phyloP scores from a whole-genome alignment of 2,888 invertebrate species.

The Argyra leucocephala region DNA sequence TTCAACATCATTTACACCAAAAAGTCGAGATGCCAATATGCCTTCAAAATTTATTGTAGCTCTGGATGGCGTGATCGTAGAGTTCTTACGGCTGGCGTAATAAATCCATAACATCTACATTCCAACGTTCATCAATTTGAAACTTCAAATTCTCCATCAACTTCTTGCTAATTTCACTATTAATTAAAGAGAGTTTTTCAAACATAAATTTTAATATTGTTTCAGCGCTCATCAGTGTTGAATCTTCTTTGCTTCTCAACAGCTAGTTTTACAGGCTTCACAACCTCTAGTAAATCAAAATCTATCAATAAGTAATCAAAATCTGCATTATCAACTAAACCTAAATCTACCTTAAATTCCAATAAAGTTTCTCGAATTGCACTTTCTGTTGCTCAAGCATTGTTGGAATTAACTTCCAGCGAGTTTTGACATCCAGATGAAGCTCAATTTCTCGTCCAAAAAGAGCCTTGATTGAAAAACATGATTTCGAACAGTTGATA shows the following conservation, averaged over 20 bases:
- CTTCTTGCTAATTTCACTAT: background rate
- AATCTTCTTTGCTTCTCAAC: conserved; percentile 8
- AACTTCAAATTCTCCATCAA: conserved; percentile 7
- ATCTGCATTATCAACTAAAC: background rate
- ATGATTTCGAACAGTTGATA: conserved; percentile 10
- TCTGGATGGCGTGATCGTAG: background rate
- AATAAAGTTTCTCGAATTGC: conserved; percentile 7
- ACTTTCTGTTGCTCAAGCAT: conserved; percentile 10
- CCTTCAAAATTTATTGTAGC: conserved; percentile 1
- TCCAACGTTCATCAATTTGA: conserved; percentile 12
- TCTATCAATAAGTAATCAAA: too few relatives aligned
- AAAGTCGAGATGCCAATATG: conserved; percentile 1
- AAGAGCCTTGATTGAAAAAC: conserved; percentile 10
- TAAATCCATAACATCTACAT: conserved; percentile 2
- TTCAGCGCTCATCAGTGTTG: conserved; percentile 4
- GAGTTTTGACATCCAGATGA: too few relatives aligned
- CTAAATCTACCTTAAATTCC: conserved; percentile 7
- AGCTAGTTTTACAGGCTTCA: background rate
- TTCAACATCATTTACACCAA: conserved; percentile 6
- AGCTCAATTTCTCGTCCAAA: conserved; percentile 9
- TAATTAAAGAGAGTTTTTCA: background rate
- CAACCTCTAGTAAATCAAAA: conserved; percentile 1
- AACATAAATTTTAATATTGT: conserved; percentile 1
- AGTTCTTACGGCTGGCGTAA: background rate
- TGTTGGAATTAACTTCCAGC: conserved; percentile 11